Percentiles rank a stretch among this genome's conserved stretches.
Conservation (phyloP, 2,888 invertebrate species). For the Hedya salicella region DNA sequence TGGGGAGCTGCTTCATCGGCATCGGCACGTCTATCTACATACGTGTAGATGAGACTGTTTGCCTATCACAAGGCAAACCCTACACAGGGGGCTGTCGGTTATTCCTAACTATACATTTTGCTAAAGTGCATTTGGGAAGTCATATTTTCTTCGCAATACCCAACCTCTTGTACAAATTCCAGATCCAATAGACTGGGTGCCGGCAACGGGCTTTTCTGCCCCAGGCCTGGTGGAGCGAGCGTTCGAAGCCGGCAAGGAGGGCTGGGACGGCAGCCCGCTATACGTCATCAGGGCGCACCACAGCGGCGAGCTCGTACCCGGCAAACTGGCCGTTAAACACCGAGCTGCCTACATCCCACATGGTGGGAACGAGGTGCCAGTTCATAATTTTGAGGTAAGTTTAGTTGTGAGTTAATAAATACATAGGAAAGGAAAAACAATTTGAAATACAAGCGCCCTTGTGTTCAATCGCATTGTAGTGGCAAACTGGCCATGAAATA, state of each 20-base stretch:
- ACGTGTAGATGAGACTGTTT: too few relatives aligned
- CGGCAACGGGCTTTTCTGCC: slow-evolving; percentile 62
- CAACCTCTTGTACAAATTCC: slow-evolving; percentile 16
- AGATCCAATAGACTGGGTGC: slow-evolving; percentile 69
- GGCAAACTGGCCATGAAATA: too few relatives aligned
- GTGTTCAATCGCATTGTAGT: too few relatives aligned
- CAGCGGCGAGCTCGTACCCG: slow-evolving; percentile 72
- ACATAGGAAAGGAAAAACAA: too few relatives aligned
- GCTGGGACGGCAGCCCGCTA: slow-evolving; percentile 76
- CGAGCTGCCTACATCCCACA: slow-evolving; percentile 71
- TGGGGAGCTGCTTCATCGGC: too few relatives aligned
- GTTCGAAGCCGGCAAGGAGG: slow-evolving; percentile 73
- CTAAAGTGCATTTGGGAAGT: too few relatives aligned
- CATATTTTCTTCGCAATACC: too few relatives aligned
- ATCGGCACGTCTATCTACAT: too few relatives aligned
- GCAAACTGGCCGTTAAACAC: slow-evolving; percentile 74
- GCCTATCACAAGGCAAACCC: too few relatives aligned
- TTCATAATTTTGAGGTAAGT: slow-evolving; percentile 74
- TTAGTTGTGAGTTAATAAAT: slow-evolving; percentile 47
- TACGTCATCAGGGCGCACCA: slow-evolving; percentile 77
- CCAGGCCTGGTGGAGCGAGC: slow-evolving; percentile 61
- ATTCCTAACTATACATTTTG: too few relatives aligned
- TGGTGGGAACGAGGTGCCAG: slow-evolving; percentile 70
- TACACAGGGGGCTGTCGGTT: too few relatives aligned
- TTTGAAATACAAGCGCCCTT: too few relatives aligned